phyloP scores from a whole-genome alignment of 2,888 invertebrate genomes.

The Ischnus inquisitorius region DNA sequence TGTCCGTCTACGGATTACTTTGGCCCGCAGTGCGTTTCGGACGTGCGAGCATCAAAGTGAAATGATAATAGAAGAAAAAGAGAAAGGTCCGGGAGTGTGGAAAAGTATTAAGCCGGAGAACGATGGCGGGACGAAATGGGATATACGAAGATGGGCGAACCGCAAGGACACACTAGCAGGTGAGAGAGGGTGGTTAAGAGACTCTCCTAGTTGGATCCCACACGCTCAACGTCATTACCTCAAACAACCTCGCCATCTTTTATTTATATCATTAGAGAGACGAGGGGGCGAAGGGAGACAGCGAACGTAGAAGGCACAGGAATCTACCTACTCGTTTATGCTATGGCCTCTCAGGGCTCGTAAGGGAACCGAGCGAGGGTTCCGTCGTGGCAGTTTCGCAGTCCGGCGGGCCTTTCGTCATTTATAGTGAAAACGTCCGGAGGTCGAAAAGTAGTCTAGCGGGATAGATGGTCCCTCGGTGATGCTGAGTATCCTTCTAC shows the following conservation, averaged over 20 bases:
- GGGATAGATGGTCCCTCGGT: conserved; percentile 53
- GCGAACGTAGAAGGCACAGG: conserved; percentile 52
- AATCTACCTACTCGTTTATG: conserved; percentile 71
- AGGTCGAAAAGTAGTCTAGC: conserved; percentile 49
- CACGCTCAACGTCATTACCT: conserved; percentile 76
- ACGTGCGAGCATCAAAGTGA: background rate
- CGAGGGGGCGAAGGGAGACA: conserved; percentile 36
- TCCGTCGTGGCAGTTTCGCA: conserved; percentile 40
- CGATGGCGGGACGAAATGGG: conserved; percentile 2
- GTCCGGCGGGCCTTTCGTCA: conserved; percentile 56
- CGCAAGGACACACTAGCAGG: conserved; percentile 16
- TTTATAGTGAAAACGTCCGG: conserved; percentile 55
- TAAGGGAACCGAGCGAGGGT: conserved; percentile 71
- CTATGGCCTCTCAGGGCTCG: conserved; percentile 74
- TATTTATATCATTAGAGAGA: conserved; percentile 80
- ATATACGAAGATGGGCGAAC: background rate
- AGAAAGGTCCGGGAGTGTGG: background rate
- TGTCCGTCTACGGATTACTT: conserved; percentile 23
- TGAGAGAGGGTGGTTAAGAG: conserved; percentile 56
- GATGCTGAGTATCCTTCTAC: conserved; percentile 17
- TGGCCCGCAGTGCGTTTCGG: background rate
- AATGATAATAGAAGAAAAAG: conserved; percentile 17
- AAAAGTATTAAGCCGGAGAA: background rate
- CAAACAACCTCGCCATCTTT: conserved; percentile 79
- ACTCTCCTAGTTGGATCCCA: conserved; percentile 66